Percentiles rank a stretch among this genome's conserved stretches.
Conservation (phyloP, 2,797 vertebrate species). For the Dromococcyx pavoninus region DNA sequence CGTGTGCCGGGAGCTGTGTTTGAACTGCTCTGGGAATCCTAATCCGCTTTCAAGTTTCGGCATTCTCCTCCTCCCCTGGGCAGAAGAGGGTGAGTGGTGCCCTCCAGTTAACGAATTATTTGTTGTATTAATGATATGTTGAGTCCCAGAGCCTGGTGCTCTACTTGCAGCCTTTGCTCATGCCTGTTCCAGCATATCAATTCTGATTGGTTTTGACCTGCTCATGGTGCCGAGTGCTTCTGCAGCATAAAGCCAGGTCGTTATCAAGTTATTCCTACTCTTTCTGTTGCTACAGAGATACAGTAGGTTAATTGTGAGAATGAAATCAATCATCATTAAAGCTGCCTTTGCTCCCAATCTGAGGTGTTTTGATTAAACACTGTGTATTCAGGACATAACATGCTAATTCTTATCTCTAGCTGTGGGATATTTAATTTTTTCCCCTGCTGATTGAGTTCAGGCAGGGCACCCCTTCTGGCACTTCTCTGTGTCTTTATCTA, state of each 20-base stretch:
- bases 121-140: not conserved
- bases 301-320: not conserved
- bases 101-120: not conserved
- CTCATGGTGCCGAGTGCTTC: not conserved
- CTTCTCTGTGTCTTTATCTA: not conserved
- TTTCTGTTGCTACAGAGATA: not conserved
- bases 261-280: not conserved
- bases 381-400: not conserved
- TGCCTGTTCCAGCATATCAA: not conserved
- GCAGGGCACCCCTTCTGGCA: not conserved
- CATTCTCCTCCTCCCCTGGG: not conserved
- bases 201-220: not conserved
- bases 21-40: not conserved
- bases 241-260: not conserved
- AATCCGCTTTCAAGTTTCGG: not conserved
- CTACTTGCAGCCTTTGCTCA: not conserved
- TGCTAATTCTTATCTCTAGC: not conserved
- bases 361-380: not conserved
- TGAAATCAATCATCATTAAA: not conserved
- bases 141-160: accelerated
- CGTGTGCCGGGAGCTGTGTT: accelerated
- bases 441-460: not conserved
- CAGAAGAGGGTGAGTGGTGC: not conserved
- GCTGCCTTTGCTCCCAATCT: not conserved
- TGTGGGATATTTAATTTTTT: not conserved